phyloP scores from a whole-genome alignment of 2,797 vertebrate genomes.

The Babyrousa celebensis region DNA sequence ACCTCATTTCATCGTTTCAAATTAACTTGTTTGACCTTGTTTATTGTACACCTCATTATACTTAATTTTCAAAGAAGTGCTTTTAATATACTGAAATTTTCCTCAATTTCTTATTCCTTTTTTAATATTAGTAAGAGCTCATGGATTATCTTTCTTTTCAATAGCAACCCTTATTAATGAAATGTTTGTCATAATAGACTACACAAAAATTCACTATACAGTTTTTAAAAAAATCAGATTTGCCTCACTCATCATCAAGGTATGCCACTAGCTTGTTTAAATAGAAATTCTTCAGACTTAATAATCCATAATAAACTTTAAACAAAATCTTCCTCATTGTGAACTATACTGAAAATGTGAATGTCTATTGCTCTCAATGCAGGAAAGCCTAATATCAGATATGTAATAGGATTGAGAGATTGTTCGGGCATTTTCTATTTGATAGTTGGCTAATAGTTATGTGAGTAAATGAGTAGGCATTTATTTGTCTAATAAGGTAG shows the following conservation, averaged over 20 bases:
- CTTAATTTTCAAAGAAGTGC: slow-evolving; percentile 83
- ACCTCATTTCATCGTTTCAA: slow-evolving; percentile 81
- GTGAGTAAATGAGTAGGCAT: neutral
- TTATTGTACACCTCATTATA: slow-evolving; percentile 83
- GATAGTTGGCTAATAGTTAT: rapidly evolving
- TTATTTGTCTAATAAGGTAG: neutral
- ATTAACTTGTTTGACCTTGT: slow-evolving; percentile 86
- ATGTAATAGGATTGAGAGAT: rapidly evolving
- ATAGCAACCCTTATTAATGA: slow-evolving; percentile 12
- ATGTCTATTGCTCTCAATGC: neutral
- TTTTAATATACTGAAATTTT: slow-evolving; percentile 81
- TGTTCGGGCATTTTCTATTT: neutral
- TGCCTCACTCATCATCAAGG: slow-evolving; percentile 41
- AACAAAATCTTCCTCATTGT: slow-evolving; percentile 12
- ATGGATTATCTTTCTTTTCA: slow-evolving; percentile 62
- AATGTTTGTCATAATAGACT: neutral
- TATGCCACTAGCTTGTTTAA: neutral
- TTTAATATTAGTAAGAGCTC: slow-evolving; percentile 76
- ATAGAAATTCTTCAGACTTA: slow-evolving; percentile 44
- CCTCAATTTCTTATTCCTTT: slow-evolving; percentile 76
- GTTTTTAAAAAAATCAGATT: neutral
- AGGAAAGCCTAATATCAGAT: neutral
- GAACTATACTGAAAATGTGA: neutral
- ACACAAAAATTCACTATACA: neutral
- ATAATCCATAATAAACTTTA: slow-evolving; percentile 66